Base-by-base conservation (phyloP, 2,888 invertebrate genomes). In the Myopa testacea region DNA sequence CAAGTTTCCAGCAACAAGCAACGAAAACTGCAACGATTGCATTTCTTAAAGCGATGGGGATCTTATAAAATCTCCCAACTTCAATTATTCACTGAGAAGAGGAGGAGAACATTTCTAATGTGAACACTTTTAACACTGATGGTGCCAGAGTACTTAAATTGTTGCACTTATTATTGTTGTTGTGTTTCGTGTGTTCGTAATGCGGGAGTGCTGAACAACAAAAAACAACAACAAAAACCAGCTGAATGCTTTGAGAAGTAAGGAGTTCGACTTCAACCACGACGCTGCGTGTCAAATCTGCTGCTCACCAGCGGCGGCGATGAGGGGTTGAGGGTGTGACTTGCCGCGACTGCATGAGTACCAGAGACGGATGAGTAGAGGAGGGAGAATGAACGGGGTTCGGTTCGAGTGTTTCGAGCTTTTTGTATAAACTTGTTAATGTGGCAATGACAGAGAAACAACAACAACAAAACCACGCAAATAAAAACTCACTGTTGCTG, bases 81-180 rank as follows among this genome's bases (percentile, higher is more conserved):
- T 26, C 26, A 26, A 26, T 26, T 26, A 26, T 26, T 26, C 26
- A 26, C 26, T 45, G 3, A 3, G 45, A 81, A 60, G 76, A 76
- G 71, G 62, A 79, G 34, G 58, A 75, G 50, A 73, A 50, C 37
- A 77, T 76, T 81, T 79, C 80, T 76, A 80, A 82, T 81, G 81
- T 81, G 79, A 80, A 79, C 87, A 86, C 86, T 88, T 86, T 88
- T 85, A 87, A 85, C 87, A 87, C 87, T 88, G 86, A 87, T 88
- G 88, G 88, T 87, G 87, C 86, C 87, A 85, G 87, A 87, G 86
- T 87, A 87, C 86, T 86, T 87, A 87, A 87, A 45, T 8, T 45
- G 86, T 86, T 85, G 82, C 67, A 80, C 65, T 60, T 71, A 19
- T 71, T 60, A 3, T 45, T 45, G 45, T 45, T 45, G 45, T 45